Conservation (phyloP, 2,888 invertebrate species). For the Mythimna impura region DNA sequence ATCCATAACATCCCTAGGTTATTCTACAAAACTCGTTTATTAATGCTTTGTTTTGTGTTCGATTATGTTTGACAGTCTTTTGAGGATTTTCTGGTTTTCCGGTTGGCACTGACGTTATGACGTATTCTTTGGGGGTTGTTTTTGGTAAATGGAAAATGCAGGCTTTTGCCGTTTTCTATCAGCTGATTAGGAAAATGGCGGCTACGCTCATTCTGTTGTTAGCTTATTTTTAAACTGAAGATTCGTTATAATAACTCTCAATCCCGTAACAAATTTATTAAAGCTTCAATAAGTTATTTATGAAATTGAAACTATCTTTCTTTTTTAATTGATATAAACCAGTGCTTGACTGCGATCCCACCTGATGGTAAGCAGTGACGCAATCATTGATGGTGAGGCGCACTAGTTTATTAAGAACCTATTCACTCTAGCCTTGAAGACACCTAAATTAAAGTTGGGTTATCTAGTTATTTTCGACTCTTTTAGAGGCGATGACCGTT, state of each 20-base stretch:
- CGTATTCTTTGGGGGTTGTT: not conserved
- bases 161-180: not conserved
- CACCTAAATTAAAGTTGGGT: too few relatives aligned
- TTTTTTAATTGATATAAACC: too few relatives aligned
- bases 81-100: conserved; percentile 26
- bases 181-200: not conserved
- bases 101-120: conserved; percentile 4
- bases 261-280: too few relatives aligned
- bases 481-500: too few relatives aligned
- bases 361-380: too few relatives aligned
- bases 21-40: not conserved
- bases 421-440: too few relatives aligned
- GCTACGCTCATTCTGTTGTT: not conserved
- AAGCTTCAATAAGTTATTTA: not conserved
- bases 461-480: too few relatives aligned
- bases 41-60: conserved; percentile 29
- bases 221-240: not conserved
- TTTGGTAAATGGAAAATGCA: conserved; percentile 1
- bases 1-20: conserved; percentile 16
- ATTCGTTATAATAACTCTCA: too few relatives aligned
- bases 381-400: too few relatives aligned
- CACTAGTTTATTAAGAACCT: too few relatives aligned
- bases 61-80: conserved; percentile 21
- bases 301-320: not conserved
- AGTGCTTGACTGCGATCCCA: too few relatives aligned